Evolutionary conservation across 2,797 vertebrate species (phyloP).

Genomic region (Enteromius anoplus): DNA sequence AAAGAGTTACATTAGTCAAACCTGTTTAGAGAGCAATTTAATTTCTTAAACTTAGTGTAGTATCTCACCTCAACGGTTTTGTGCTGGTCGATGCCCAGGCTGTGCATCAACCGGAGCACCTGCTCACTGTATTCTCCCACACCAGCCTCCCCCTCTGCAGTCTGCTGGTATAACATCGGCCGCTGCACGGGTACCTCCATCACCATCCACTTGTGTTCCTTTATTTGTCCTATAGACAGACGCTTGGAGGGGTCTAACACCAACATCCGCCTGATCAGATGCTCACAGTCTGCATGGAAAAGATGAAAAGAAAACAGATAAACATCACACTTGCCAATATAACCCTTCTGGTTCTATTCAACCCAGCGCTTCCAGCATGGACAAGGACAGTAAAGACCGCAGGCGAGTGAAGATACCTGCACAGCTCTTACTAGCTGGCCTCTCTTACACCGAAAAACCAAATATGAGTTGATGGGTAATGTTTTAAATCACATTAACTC

Average conservation of each 20-base stretch:
- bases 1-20: not conserved
- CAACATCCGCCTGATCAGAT: constrained; percentile 96
- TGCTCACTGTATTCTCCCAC: constrained; percentile 95
- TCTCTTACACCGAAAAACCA: not conserved
- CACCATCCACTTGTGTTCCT: constrained; percentile 98
- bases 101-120: constrained; percentile 96
- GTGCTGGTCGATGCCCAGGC: constrained; percentile 97
- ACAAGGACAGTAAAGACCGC: not conserved
- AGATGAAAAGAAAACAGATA: not conserved
- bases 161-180: constrained; percentile 86
- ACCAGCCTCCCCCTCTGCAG: constrained; percentile 78
- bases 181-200: constrained; percentile 89
- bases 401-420: not conserved
- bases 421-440: not conserved
- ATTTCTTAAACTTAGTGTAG: not conserved
- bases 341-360: not conserved
- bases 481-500: not conserved
- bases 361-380: not conserved
- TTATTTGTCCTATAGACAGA: constrained; percentile 92
- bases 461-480: not conserved
- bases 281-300: constrained; percentile 88
- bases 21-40: not conserved
- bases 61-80: constrained; percentile 92
- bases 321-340: not conserved
- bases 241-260: constrained; percentile 95